These are phyloP conservation scores for Cordylochernes scorpioides DNA, from an alignment of 2,888 invertebrate species.

Conservation along the genomic window DNA sequence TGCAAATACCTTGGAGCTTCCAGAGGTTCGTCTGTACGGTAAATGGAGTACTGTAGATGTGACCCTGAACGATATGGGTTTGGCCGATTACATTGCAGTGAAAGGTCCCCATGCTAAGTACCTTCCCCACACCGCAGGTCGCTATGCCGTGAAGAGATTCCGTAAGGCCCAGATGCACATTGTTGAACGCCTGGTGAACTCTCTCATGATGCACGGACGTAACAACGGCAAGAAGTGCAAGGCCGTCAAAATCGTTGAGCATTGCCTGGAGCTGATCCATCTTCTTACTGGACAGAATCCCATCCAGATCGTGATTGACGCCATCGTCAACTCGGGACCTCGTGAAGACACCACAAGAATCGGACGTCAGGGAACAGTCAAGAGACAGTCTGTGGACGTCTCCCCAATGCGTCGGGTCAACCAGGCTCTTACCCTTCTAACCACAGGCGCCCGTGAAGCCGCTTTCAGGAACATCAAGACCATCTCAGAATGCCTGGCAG, in stretches of 20 bases:
- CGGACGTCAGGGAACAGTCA: slow-evolving; percentile 98
- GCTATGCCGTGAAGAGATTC: slow-evolving; percentile 92
- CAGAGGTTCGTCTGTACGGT: slow-evolving; percentile 91
- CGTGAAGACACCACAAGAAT: slow-evolving; percentile 99
- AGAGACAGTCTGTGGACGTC: slow-evolving; percentile 96
- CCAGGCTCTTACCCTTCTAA: slow-evolving; percentile 95
- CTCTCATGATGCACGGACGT: slow-evolving; percentile 98
- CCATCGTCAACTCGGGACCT: slow-evolving; percentile 95
- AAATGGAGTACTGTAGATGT: slow-evolving; percentile 94
- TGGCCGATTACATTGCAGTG: slow-evolving; percentile 64
- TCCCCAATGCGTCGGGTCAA: slow-evolving; percentile 93
- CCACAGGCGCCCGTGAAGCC: slow-evolving; percentile 94
- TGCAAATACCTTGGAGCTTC: slow-evolving; percentile 38
- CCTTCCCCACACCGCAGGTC: slow-evolving; percentile 88
- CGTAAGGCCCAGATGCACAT: slow-evolving; percentile 98
- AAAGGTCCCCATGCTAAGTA: slow-evolving; percentile 98
- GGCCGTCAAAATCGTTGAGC: slow-evolving; percentile 95
- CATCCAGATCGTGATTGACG: slow-evolving; percentile 61
- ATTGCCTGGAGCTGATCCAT: slow-evolving; percentile 94
- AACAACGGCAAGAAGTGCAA: slow-evolving; percentile 99
- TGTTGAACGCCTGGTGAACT: slow-evolving; percentile 87
- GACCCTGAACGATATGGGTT: slow-evolving; percentile 1
- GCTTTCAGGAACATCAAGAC: slow-evolving; percentile 99
- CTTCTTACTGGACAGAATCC: slow-evolving; percentile 33
- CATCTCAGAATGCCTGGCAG: slow-evolving; percentile 96